phyloP scores from a whole-genome alignment of 2,113 vertebrate species.

The Neogobius melanostomus region DNA sequence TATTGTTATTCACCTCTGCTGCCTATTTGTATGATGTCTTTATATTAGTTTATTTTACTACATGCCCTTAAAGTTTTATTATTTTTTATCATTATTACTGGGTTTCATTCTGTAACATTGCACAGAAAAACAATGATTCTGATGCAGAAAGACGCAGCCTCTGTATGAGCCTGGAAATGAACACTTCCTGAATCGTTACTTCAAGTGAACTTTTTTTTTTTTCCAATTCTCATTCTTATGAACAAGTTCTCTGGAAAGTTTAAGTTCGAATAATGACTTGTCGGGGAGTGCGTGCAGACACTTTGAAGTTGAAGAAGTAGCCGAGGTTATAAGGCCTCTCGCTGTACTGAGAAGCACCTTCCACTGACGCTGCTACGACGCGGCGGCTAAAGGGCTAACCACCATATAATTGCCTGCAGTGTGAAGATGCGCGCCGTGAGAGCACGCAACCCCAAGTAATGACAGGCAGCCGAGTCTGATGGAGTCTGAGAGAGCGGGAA shows the following conservation, averaged over 20 bases:
- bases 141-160: too few species aligned
- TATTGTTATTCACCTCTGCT: too few species aligned
- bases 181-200: conserved; percentile 11
- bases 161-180: too few species aligned
- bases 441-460: conserved; percentile 32
- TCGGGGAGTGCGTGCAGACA: conserved; percentile 18
- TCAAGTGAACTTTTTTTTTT: conserved; percentile 48
- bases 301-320: conserved; percentile 50
- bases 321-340: conserved; percentile 30
- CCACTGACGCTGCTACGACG: conserved; percentile 36
- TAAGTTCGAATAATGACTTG: conserved; percentile 50
- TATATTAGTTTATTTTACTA: too few species aligned
- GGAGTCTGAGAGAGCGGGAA: background rate
- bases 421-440: conserved; percentile 44
- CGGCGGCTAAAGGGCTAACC: conserved; percentile 19
- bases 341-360: conserved; percentile 47
- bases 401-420: conserved; percentile 47
- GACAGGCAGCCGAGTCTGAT: conserved; percentile 41
- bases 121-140: too few species aligned
- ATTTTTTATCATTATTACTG: too few species aligned
- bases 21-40: too few species aligned
- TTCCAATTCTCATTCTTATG: conserved; percentile 45
- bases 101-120: too few species aligned
- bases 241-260: conserved; percentile 45
- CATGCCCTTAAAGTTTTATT: too few species aligned